Evolutionary conservation across 1,140 invertebrate species (phyloP), one percentile per base, ranked within the genome.

Genomic region (Macrosteles quadrilineatus): DNA sequence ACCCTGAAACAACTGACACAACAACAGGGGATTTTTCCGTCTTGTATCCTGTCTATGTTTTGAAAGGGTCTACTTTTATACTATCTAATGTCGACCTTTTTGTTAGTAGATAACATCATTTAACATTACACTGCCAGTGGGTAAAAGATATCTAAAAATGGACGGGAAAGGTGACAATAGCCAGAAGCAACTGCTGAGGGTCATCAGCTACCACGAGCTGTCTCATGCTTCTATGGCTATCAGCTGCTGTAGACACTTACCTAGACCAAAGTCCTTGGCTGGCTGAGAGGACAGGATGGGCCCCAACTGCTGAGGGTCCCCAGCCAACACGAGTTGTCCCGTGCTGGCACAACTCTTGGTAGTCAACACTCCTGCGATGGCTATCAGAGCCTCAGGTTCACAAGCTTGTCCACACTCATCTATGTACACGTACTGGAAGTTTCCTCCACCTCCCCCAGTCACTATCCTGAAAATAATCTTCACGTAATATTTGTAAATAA

Each of bases 351-450:
- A n/a, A n/a, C 27, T 53, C 23, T 17, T 43, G 19, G 17, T 14
- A n/a, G 55, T 65, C 17, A 69, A 1, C 9, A 69, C 25, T 9
- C 68, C 68, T 53, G 82, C 80, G 29, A 95, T 78, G 0, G 94
- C 88, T 73, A 95, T 87, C 81, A 96, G 83, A 47, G 89, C 87
- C 81, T 98, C 95, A 14, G 95, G 91, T 81, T 98, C 96, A 1
- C 87, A 92, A 2, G 91, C 88, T 78, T 97, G 94, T 0, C 95
- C 95, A 57, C 93, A 91, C 84, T 98, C 96, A 79, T 98, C 95
- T 55, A 97, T 83, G 64, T 97, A 86, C 0, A 95, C 83, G 77
- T 97, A 94, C 1, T 91, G 91, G 77, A 96, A 96, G 81, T 32
- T 31, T 4, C 30, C 11, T 57, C 21, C 11, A 45, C 17, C 31